Evolutionary conservation across 2,888 invertebrate species (phyloP).

Genomic region (Drosophila greeni): DNA sequence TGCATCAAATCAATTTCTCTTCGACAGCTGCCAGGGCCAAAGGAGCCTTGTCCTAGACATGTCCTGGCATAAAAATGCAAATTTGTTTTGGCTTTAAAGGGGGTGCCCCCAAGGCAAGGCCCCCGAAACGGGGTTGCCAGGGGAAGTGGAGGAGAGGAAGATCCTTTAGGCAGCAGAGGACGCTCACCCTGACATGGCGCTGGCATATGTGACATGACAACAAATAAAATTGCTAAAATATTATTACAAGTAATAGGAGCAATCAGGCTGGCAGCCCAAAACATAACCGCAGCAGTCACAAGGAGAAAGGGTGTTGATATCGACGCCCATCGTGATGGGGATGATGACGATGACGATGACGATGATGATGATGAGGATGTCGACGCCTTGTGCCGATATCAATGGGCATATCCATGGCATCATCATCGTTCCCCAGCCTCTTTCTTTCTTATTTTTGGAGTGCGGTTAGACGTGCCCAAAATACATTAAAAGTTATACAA

Average conservation of each 20-base stretch:
- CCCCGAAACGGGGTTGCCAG: neutral
- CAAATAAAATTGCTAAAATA: constrained; percentile 68
- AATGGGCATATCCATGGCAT: constrained; percentile 67
- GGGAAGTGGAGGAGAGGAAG: neutral
- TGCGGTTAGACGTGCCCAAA: constrained; percentile 67
- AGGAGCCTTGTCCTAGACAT: constrained; percentile 28
- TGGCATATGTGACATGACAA: constrained; percentile 68
- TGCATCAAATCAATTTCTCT: constrained; percentile 72
- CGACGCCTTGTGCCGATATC: constrained; percentile 54
- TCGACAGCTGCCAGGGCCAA: constrained; percentile 57
- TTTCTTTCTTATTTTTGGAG: constrained; percentile 10
- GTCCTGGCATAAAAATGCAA: constrained; percentile 68
- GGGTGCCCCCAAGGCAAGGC: constrained; percentile 1
- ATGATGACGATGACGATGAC: too few species aligned
- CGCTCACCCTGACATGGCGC: constrained; percentile 44
- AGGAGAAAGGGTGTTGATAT: constrained; percentile 64
- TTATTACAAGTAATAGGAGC: constrained; percentile 70
- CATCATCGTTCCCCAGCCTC: constrained; percentile 15
- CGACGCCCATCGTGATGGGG: constrained; percentile 47
- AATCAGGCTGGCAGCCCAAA: constrained; percentile 22
- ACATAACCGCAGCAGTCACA: constrained; percentile 41
- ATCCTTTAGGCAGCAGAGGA: constrained; percentile 5
- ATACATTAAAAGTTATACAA: constrained; percentile 70
- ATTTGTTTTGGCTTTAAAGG: constrained; percentile 55
- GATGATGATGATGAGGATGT: constrained; percentile 38